Percentiles rank a stretch among this genome's conserved stretches.
These are phyloP conservation scores for Dascillus cervinus DNA, from an alignment of 2,888 invertebrate species.

Conservation along the genomic window DNA sequence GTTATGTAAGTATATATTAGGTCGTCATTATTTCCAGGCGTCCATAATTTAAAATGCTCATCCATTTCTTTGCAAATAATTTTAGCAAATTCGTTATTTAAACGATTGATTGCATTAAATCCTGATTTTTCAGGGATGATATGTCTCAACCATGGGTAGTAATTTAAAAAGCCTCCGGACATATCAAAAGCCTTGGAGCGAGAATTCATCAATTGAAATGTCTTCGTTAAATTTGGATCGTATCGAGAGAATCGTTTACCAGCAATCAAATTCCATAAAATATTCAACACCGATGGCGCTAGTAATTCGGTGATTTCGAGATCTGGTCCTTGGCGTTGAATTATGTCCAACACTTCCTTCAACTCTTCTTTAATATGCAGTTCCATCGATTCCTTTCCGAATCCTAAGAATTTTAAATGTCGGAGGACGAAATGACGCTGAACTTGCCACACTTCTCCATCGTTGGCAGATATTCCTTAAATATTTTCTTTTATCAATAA, in stretches of 20 bases:
- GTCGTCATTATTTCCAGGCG: conserved; percentile 45
- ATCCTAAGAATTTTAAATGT: conserved; percentile 46
- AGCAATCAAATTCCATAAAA: conserved; percentile 56
- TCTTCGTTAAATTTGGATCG: conserved; percentile 38
- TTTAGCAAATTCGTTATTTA: conserved; percentile 49
- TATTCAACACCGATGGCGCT: conserved; percentile 54
- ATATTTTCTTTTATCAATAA: too few species aligned
- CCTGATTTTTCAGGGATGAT: conserved; percentile 54
- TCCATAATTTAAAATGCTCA: conserved; percentile 47
- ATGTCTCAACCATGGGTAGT: conserved; percentile 56
- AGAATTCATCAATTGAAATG: conserved; percentile 44
- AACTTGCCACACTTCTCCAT: conserved; percentile 48
- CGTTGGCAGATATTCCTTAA: conserved; percentile 51
- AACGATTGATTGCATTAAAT: conserved; percentile 48
- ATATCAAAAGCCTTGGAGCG: conserved; percentile 47
- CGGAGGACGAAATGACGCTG: conserved; percentile 47
- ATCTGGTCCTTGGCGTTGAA: conserved; percentile 22
- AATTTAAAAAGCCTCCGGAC: conserved; percentile 39
- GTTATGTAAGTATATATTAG: conserved; percentile 57
- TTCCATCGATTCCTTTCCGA: conserved; percentile 46
- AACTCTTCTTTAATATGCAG: conserved; percentile 46
- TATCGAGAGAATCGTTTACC: conserved; percentile 41
- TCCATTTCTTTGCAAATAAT: conserved; percentile 51
- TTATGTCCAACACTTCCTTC: conserved; percentile 33
- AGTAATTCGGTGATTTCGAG: conserved; percentile 36